Evolutionary conservation across 2,113 vertebrate species (phyloP).

Genomic region (Brachirus orientalis): DNA sequence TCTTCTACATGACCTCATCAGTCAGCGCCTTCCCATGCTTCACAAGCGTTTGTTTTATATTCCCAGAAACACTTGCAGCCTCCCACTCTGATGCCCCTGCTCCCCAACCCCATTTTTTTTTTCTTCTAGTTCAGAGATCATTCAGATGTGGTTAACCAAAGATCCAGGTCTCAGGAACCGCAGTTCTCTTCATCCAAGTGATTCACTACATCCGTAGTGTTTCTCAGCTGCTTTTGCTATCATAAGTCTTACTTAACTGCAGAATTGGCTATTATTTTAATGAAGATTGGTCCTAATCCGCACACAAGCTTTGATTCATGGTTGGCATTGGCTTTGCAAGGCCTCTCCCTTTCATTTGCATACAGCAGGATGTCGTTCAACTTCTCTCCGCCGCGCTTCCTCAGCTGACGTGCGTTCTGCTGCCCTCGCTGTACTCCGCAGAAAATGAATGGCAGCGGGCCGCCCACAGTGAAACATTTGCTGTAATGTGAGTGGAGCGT

Average conservation of each 20-base stretch:
- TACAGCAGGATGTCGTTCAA: slow-evolving; percentile 34
- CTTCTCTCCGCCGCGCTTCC: slow-evolving; percentile 31
- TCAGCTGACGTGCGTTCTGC: slow-evolving; percentile 25
- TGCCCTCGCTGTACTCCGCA: slow-evolving; percentile 33
- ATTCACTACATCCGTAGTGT: slow-evolving; percentile 64
- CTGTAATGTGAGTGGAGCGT: slow-evolving; percentile 65
- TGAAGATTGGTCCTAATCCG: slow-evolving; percentile 27
- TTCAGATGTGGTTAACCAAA: slow-evolving; percentile 73
- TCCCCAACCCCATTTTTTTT: slow-evolving; percentile 17
- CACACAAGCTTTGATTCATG: slow-evolving; percentile 13
- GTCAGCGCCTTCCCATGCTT: slow-evolving; percentile 58
- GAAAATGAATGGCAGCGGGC: slow-evolving; percentile 57
- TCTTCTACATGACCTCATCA: slow-evolving; percentile 72
- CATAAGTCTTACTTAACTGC: slow-evolving; percentile 23
- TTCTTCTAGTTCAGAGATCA: slow-evolving; percentile 44
- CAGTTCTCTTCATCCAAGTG: slow-evolving; percentile 55
- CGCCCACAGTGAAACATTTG: slow-evolving; percentile 58
- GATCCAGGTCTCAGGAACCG: slow-evolving; percentile 64
- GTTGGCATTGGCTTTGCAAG: background rate
- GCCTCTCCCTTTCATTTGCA: slow-evolving; percentile 41
- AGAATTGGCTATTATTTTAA: slow-evolving; percentile 26
- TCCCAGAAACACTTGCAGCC: slow-evolving; percentile 69
- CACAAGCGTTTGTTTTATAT: slow-evolving; percentile 56
- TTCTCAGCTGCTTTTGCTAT: slow-evolving; percentile 41
- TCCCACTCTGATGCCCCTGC: background rate